Evolutionary conservation across 53 echinoderm and acorn worm genomes (phyloP), one percentile per base, ranked within the genome.

Genomic region (Henricia sp.): DNA sequence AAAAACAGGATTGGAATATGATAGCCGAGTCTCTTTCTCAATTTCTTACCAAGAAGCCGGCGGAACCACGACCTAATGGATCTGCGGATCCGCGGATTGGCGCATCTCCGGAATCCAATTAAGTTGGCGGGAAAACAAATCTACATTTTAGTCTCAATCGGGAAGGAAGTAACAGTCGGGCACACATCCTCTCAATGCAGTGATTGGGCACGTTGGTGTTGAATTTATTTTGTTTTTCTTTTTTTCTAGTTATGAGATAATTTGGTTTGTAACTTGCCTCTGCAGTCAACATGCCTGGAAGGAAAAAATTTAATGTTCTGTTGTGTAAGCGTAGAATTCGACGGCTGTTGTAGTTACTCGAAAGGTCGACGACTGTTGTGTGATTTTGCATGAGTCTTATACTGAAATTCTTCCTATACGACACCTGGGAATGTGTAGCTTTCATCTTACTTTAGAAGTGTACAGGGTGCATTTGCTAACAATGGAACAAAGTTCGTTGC

Each of bases 1-100:
- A 28, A 43, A 80, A 80, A 80, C 80, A 30, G 63, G 80, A 50
- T 64, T 80, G 80, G 32, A 63, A 48, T 35, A 34, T 50, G 80
- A 80, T 80, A 63, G 46, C 44, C 2, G 46, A 36, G 29, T 48
- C 50, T 59, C 29, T 62, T 50, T 80, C 64, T n/a, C 32, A 63
- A 63, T 63, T 80, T 36, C 50, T 59, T 32, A 43, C 50, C 38
- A n/a, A 19, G 20, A 28, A 48, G 80, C 80, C 63, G 46, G 23
- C 17, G 80, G 80, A 80, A 63, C 62, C 32, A 30, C 40, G 51
- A 63, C 64, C 33, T 48, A 62, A 80, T 80, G 65, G 70, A 70
- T 43, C 34, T 34, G 16, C 13, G 24, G 19, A 16, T 38, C 66
- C 66, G 9, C 37, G 29, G 12, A 29, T 8, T 5, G 38, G n/a